Percentiles rank a stretch among this genome's conserved stretches.
phyloP scores from a whole-genome alignment of 2,797 vertebrate species.

The Chaetodon trifasciatus region DNA sequence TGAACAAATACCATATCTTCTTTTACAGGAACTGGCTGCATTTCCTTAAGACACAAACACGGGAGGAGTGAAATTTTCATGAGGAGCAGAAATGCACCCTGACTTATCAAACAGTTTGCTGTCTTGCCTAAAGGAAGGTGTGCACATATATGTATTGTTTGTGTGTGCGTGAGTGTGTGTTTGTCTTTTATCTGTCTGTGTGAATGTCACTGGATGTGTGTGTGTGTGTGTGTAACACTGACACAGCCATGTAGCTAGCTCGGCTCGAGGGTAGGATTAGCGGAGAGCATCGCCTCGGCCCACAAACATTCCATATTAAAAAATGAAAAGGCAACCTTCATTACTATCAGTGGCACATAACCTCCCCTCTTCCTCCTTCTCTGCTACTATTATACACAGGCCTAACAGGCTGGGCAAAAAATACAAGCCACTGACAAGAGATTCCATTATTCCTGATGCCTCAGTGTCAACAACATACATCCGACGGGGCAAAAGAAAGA shows the following conservation, averaged over 20 bases:
- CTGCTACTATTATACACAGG: slow-evolving; percentile 78
- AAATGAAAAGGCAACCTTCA: slow-evolving; percentile 87
- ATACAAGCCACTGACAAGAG: slow-evolving; percentile 83
- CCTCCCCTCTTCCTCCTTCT: slow-evolving; percentile 75
- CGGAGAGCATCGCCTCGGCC: slow-evolving; percentile 78
- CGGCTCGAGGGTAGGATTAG: slow-evolving; percentile 87
- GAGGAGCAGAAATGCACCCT: slow-evolving; percentile 76
- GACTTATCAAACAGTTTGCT: slow-evolving; percentile 84
- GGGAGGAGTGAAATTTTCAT: slow-evolving; percentile 74
- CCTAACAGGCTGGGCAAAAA: slow-evolving; percentile 80
- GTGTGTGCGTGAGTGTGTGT: slow-evolving; percentile 45
- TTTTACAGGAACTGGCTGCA: slow-evolving; percentile 58
- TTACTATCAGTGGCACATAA: slow-evolving; percentile 87
- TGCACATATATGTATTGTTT: slow-evolving; percentile 53
- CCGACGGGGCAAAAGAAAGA: slow-evolving; percentile 75
- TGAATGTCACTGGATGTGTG: slow-evolving; percentile 64
- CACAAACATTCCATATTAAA: slow-evolving; percentile 88
- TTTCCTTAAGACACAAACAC: slow-evolving; percentile 79
- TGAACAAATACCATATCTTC: slow-evolving; percentile 72
- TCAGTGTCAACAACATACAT: slow-evolving; percentile 83
- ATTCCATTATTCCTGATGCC: slow-evolving; percentile 86
- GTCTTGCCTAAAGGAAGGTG: slow-evolving; percentile 82
- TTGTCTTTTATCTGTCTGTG: slow-evolving; percentile 72
- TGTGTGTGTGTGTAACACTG: slow-evolving; percentile 59
- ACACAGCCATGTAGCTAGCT: slow-evolving; percentile 83